Base-by-base conservation (phyloP, 2,888 invertebrate species). In the Cotesia congregata region DNA sequence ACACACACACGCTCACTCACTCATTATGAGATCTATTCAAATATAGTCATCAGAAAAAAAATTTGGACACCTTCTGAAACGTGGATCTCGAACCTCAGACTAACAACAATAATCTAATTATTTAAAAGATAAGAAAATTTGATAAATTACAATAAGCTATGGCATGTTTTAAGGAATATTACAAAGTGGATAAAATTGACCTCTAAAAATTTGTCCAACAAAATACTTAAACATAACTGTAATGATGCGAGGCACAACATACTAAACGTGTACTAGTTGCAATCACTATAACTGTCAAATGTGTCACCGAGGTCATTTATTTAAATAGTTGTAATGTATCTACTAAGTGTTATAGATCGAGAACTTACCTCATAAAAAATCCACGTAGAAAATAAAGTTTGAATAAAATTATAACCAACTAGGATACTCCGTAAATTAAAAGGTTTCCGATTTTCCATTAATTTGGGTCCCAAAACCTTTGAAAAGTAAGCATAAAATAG, bases 391-490 rank as follows among this genome's bases (percentile, higher is more conserved):
- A 98, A 95, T 83, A 95, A 86, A 41, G 97, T 97, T 92, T 98
- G 98, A 86, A 94, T 92, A 82, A 97, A 92, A 91, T 98, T 98
- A 90, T 98, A 98, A 81, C 94, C 90, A 83, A 98, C 93, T 87
- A 98, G 93, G 77, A 95, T 89, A 83, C 92, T 92, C 84, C 95
- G 93, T 80, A 98, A 92, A 87, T 96, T 93, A 90, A 96, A 94
- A 65, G 98, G 95, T 90, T 97, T 95, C 81, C 97, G 92, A 89
- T 97, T 95, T 85, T 95, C 95, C 98, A 98, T 98, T 76, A 96
- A 89, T 85, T 93, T 92, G 72, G 98, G 98, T 78, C 97, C 97
- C 82, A 96, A 88, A 77, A 93, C 93, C 90, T 93, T 94, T 83
- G 96, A 95, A 88, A 95, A 94, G 88, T 95, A 94, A 81, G 95